Evolutionary conservation across 2,888 invertebrate genomes (phyloP).

Genomic region (Fragum fragum): DNA sequence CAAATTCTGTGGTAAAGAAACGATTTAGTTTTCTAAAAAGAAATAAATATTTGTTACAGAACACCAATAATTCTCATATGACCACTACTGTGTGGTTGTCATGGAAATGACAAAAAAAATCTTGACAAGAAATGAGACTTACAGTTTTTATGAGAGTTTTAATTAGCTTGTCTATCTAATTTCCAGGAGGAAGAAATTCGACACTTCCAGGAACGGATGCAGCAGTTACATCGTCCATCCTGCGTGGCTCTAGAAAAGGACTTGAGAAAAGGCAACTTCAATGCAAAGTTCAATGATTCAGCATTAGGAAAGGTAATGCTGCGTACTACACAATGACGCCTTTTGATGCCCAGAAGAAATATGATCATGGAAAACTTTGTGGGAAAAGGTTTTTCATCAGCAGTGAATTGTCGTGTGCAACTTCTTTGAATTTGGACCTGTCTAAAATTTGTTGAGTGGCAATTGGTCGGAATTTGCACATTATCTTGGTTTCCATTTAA

Average conservation of each 20-base stretch:
- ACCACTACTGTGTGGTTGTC: background rate
- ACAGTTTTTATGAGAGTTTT: background rate
- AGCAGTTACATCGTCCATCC: conserved; percentile 84
- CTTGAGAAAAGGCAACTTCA: conserved; percentile 78
- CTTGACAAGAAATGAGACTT: background rate
- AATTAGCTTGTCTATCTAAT: background rate
- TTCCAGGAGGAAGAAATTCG: conserved; percentile 83
- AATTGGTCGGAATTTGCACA: no score
- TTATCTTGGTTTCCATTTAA: no score
- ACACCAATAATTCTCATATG: background rate
- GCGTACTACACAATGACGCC: no score
- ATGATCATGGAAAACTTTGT: background rate
- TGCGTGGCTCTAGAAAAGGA: conserved; percentile 87
- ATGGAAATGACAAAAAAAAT: background rate
- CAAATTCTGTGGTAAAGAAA: no score
- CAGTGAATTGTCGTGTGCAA: no score
- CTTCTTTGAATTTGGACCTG: no score
- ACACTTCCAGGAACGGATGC: conserved; percentile 65
- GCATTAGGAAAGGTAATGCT: conserved; percentile 88
- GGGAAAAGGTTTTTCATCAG: background rate
- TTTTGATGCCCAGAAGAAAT: no score
- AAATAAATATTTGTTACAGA: background rate
- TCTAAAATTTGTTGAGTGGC: no score
- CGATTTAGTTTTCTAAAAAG: no score
- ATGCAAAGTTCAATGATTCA: conserved; percentile 84